Evolutionary conservation across 1,140 invertebrate genomes (phyloP), one percentile per base, ranked within the genome.

Genomic region (Neodiprion lecontei): DNA sequence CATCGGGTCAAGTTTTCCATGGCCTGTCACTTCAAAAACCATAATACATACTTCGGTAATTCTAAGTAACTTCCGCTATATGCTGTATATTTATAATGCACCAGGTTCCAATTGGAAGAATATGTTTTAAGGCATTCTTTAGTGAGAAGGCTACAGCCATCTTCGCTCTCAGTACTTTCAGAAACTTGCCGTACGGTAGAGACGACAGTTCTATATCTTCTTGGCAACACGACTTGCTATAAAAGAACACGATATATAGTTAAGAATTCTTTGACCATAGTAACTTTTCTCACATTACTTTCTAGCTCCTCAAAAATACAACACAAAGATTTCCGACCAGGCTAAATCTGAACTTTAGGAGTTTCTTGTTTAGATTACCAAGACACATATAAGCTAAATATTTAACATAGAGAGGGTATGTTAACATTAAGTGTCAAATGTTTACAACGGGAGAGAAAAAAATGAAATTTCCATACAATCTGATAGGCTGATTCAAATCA

Each of bases 61-160:
- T 97, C 95, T 75, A 94, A 89, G 87, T 96, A 97, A 75, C 91
- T 93, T 40, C 95, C 95, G 23, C 95, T 94, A 85, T 97, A 97
- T 12, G 90, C 90, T 80, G 91, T 93, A 82, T 97, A 97, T 86
- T 97, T 97, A 83, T 95, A 97, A 84, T 96, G 93, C 69, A 98
- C 92, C 69, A 96, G 89, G 89, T 95, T 94, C 94, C 96, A 97
- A 85, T 94, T 94, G 48, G 93, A 93, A 11, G 93, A 93, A 87
- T 98, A 98, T 71, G 93, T 96, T 78, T 93, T 92, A 9, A 98
- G 89, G 79, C 96, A 96, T 88, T 98, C 95, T 80, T 93, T 92
- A 0, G 96, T 96, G 79, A 98, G 92, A 50, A 94, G 90, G 81
- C 91, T 93, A 78, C 92, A 91, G 11, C 53, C 53, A 11, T 91